Conservation (phyloP, 2,888 invertebrate genomes). For the Toxonevra muliebris region DNA sequence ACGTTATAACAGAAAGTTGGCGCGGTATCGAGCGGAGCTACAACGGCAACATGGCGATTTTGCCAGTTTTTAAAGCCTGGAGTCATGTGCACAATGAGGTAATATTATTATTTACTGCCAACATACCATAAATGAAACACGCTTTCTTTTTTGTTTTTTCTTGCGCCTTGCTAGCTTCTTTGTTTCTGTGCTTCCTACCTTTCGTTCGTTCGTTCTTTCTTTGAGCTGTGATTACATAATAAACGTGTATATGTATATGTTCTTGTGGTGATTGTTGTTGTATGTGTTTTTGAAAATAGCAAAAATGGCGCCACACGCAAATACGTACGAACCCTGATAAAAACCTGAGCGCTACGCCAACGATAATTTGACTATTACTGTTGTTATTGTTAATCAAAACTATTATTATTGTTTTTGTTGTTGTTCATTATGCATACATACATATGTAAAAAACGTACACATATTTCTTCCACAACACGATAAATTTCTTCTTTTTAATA, state of each 20-base stretch:
- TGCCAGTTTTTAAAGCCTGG: slow-evolving; percentile 85
- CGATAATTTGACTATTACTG: not conserved
- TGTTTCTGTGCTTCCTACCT: not conserved
- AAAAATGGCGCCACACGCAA: slow-evolving; percentile 53
- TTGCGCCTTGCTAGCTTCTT: not conserved
- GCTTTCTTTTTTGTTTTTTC: not conserved
- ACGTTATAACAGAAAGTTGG: slow-evolving; percentile 82
- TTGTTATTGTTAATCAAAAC: not conserved
- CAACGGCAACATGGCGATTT: slow-evolving; percentile 73
- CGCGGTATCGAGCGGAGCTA: slow-evolving; percentile 75
- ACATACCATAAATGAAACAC: not conserved
- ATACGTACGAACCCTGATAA: too few relatives aligned
- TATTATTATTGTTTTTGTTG: not conserved
- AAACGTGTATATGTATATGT: slow-evolving; percentile 30
- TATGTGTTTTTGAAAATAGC: not conserved
- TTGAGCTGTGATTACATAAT: slow-evolving; percentile 55
- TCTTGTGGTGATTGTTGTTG: not conserved
- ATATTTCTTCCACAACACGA: too few relatives aligned
- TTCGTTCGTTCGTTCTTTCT: slow-evolving; percentile 7
- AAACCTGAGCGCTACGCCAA: not conserved
- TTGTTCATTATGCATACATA: not conserved
- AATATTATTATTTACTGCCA: slow-evolving; percentile 44
- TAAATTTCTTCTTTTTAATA: too few relatives aligned
- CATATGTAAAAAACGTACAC: not conserved
- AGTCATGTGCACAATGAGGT: slow-evolving; percentile 76